phyloP scores from a whole-genome alignment of 2,113 vertebrate genomes.

The Gallinago media region DNA sequence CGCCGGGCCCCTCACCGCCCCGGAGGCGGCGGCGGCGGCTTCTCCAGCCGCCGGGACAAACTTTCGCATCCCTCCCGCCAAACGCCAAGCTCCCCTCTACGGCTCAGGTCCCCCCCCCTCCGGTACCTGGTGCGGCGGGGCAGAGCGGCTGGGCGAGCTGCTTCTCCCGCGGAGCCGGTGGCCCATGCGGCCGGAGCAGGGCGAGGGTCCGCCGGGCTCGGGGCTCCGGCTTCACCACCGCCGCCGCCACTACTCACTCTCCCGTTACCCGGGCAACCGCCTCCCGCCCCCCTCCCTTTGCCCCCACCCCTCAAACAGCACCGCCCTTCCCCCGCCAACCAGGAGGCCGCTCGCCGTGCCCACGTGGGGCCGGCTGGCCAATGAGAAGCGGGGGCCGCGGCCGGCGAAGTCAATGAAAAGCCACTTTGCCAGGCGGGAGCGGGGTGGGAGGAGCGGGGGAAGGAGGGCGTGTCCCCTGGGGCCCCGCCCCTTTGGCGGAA shows the following conservation, averaged over 20 bases:
- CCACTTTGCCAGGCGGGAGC: background rate
- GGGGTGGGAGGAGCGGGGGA: background rate
- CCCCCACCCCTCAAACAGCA: background rate
- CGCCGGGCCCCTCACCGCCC: background rate
- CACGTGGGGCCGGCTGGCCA: constrained; percentile 67
- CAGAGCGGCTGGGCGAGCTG: background rate
- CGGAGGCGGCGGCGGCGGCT: background rate
- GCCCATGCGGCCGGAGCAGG: constrained; percentile 1
- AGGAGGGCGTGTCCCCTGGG: background rate
- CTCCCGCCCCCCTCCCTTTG: constrained; percentile 31
- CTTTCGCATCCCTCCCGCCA: background rate
- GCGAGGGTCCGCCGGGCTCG: background rate
- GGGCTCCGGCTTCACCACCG: background rate
- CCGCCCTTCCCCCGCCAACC: constrained; percentile 55
- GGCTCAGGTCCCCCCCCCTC: background rate
- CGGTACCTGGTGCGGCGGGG: background rate
- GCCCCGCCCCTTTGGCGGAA: too few relatives aligned
- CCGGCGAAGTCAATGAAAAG: background rate
- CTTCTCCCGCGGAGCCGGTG: background rate
- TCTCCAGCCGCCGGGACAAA: background rate
- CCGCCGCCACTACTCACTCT: constrained; percentile 52
- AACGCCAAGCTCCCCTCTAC: background rate
- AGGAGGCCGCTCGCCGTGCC: background rate
- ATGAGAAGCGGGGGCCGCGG: constrained; percentile 11
- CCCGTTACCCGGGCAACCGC: constrained; percentile 69